These are phyloP conservation scores for Yponomeuta malinellus DNA, from an alignment of 2,888 invertebrate genomes.

Conservation along the genomic window DNA sequence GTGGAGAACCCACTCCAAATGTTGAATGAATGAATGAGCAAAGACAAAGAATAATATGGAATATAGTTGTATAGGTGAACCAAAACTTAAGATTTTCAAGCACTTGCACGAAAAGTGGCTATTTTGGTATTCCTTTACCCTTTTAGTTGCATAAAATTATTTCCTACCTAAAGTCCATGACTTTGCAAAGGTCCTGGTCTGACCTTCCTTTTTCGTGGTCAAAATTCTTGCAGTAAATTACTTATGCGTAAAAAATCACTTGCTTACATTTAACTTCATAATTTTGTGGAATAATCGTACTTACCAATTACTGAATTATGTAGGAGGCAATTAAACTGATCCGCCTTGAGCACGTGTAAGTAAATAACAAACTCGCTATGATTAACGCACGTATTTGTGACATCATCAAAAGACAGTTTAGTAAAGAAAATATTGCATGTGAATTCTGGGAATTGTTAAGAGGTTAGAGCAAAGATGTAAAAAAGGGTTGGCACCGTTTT, in stretches of 20 bases:
- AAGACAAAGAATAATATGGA: too few species aligned
- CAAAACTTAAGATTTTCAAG: too few species aligned
- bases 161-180: not conserved
- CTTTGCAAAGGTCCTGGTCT: not conserved
- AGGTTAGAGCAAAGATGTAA: too few species aligned
- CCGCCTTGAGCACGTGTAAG: not conserved
- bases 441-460: too few species aligned
- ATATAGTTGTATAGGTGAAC: too few species aligned
- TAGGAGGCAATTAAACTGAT: not conserved
- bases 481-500: too few species aligned
- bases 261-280: not conserved
- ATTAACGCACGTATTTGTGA: not conserved
- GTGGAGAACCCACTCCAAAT: too few species aligned
- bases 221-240: not conserved
- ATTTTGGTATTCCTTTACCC: too few species aligned
- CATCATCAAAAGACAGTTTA: not conserved
- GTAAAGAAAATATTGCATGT: too few species aligned
- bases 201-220: not conserved
- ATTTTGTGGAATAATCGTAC: not conserved
- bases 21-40: too few species aligned
- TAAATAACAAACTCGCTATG: not conserved
- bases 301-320: not conserved
- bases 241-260: not conserved
- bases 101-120: too few species aligned
- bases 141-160: too few species aligned